phyloP scores from a whole-genome alignment of 2,113 vertebrate genomes.

The Leptodactylus fuscus region DNA sequence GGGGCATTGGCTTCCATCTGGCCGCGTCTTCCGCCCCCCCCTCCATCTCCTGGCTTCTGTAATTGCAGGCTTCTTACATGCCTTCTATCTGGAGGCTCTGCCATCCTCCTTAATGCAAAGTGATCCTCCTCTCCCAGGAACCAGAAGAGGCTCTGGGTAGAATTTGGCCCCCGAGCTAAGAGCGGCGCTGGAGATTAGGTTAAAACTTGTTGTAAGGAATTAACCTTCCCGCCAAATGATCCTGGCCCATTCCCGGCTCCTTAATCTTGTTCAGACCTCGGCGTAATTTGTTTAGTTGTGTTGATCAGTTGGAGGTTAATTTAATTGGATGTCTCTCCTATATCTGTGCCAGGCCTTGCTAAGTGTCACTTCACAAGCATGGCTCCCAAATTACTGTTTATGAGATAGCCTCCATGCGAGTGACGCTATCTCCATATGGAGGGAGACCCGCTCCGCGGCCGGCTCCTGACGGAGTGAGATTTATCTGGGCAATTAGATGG shows the following conservation, averaged over 20 bases:
- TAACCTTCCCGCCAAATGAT: constrained; percentile 67
- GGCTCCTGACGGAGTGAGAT: constrained; percentile 36
- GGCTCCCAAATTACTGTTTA: constrained; percentile 70
- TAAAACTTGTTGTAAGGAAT: constrained; percentile 72
- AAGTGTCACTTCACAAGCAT: constrained; percentile 72
- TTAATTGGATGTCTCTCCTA: constrained; percentile 75
- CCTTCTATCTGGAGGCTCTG: constrained; percentile 54
- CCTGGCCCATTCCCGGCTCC: constrained; percentile 65
- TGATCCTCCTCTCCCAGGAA: constrained; percentile 57
- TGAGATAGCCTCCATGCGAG: constrained; percentile 70
- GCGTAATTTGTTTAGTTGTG: constrained; percentile 78
- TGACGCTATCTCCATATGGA: constrained; percentile 62
- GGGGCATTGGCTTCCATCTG: no score
- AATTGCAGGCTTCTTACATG: no score
- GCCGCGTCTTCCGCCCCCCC: no score
- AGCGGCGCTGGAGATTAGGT: constrained; percentile 61
- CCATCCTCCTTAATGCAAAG: constrained; percentile 55
- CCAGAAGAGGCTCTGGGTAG: constrained; percentile 57
- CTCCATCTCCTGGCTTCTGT: no score
- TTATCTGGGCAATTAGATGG: constrained; percentile 60
- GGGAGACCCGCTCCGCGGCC: neutral
- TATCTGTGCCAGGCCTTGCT: constrained; percentile 74
- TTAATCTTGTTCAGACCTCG: constrained; percentile 72
- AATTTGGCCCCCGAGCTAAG: constrained; percentile 62
- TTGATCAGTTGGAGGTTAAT: constrained; percentile 78